phyloP scores from a whole-genome alignment of 2,113 vertebrate species.

The Crotalus helleri region DNA sequence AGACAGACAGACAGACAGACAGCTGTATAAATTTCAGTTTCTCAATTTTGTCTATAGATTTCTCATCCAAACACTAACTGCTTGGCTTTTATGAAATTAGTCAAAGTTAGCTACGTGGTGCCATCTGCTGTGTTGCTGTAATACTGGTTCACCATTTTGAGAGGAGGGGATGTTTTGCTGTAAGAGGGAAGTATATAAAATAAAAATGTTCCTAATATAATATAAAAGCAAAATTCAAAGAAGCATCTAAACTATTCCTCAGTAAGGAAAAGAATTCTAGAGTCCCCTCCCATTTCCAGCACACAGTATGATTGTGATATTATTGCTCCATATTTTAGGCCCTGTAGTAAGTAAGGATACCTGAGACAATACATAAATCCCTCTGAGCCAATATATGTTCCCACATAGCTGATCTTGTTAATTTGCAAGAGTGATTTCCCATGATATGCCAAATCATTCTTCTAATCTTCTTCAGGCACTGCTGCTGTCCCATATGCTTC shows the following conservation, averaged over 20 bases:
- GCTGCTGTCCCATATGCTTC: not conserved
- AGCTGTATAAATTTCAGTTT: not conserved
- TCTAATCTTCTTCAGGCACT: slow-evolving; percentile 21
- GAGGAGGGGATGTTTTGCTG: not conserved
- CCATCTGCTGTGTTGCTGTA: not conserved
- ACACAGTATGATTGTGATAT: not conserved
- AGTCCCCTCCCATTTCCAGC: not conserved
- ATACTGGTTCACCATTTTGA: not conserved
- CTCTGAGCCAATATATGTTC: not conserved
- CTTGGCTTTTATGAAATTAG: not conserved
- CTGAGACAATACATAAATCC: not conserved
- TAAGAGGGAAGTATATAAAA: not conserved
- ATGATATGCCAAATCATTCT: not conserved
- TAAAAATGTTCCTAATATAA: not conserved
- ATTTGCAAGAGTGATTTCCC: slow-evolving; percentile 11
- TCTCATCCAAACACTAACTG: not conserved
- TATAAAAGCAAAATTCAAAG: not conserved
- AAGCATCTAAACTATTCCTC: not conserved
- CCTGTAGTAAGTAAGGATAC: not conserved
- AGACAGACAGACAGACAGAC: not conserved
- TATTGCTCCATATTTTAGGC: not conserved
- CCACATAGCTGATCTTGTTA: not conserved
- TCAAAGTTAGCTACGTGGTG: not conserved
- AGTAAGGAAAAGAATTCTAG: not conserved
- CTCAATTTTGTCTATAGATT: not conserved